Evolutionary conservation across 2,797 vertebrate species (phyloP).

Genomic region (Pelochelys cantorii): DNA sequence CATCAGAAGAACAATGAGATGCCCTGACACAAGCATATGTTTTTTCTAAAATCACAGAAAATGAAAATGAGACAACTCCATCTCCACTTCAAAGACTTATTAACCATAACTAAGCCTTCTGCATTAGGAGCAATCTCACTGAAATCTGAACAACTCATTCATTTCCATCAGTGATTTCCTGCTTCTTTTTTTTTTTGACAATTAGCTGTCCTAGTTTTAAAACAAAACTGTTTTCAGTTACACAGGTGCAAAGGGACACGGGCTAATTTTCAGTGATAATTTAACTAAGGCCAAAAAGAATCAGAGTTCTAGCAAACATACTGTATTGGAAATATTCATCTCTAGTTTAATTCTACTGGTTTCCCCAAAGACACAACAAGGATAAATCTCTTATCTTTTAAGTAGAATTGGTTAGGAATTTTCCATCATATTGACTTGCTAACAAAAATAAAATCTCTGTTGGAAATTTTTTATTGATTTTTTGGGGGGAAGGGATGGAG

Average conservation of each 20-base stretch:
- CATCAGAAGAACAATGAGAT: constrained; percentile 68
- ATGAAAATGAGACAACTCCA: constrained; percentile 43
- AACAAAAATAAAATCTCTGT: neutral
- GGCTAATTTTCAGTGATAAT: neutral
- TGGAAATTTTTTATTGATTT: neutral
- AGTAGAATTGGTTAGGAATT: neutral
- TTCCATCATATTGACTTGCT: constrained; percentile 1
- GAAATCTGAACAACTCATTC: constrained; percentile 31
- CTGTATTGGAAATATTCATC: neutral
- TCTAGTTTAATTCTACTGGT: neutral
- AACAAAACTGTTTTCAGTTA: neutral
- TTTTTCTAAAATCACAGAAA: constrained; percentile 64
- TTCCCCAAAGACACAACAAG: neutral
- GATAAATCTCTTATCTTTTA: neutral
- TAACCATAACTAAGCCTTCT: constrained; percentile 42
- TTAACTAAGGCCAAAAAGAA: neutral
- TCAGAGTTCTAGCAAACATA: neutral
- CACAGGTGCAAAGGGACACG: neutral
- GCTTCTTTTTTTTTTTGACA: neutral
- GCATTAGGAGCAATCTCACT: constrained; percentile 17
- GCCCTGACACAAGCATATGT: constrained; percentile 55
- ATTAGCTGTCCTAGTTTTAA: constrained; percentile 53
- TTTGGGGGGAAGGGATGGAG: neutral
- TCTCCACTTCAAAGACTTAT: constrained; percentile 73
- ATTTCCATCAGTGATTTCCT: neutral